Evolutionary conservation across 37 sponge, comb jelly and placozoan genomes (phyloP), one percentile per base, ranked within the genome.

Genomic region (Eunapius fragilis): DNA sequence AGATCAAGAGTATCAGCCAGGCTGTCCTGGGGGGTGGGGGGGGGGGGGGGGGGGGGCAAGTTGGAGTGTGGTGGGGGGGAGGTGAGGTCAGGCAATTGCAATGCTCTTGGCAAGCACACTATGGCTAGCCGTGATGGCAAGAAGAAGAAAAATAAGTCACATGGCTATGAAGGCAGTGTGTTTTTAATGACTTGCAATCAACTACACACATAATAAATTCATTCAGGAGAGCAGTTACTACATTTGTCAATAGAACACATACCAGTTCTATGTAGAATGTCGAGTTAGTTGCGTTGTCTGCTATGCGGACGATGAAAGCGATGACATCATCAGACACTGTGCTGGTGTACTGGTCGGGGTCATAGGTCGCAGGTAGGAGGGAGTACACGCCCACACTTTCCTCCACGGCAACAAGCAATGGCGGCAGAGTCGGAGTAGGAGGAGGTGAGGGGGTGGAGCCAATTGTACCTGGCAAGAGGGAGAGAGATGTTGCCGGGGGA

Each of bases 1-100:
- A 85, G 24, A 30, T 77, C 78, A 4, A 85, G 37, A 37, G 23
- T 7, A 23, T 41, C 82, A 35, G 17, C 69, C 37, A 81, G 82
- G n/a, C 71, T 69, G n/a, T 37, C n/a, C 82, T 81, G 25, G 13
- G 26, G 38, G 11, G 71, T 13, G 37, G 26, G 70, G 22, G 30
- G 80, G 9, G 19, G 14, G 22, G 19, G n/a, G n/a, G n/a, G n/a
- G n/a, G n/a, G n/a, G n/a, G n/a, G n/a, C n/a, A n/a, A n/a, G n/a
- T n/a, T n/a, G n/a, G n/a, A n/a, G n/a, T n/a, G n/a, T n/a, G n/a
- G n/a, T n/a, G n/a, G n/a, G n/a, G n/a, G n/a, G n/a, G n/a, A n/a
- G n/a, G n/a, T n/a, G n/a, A n/a, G n/a, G n/a, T n/a, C n/a, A n/a
- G n/a, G n/a, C n/a, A n/a, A n/a, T n/a, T n/a, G n/a, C n/a, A n/a